phyloP scores from a whole-genome alignment of 2,797 vertebrate species.

The Steatocranus sp. region DNA sequence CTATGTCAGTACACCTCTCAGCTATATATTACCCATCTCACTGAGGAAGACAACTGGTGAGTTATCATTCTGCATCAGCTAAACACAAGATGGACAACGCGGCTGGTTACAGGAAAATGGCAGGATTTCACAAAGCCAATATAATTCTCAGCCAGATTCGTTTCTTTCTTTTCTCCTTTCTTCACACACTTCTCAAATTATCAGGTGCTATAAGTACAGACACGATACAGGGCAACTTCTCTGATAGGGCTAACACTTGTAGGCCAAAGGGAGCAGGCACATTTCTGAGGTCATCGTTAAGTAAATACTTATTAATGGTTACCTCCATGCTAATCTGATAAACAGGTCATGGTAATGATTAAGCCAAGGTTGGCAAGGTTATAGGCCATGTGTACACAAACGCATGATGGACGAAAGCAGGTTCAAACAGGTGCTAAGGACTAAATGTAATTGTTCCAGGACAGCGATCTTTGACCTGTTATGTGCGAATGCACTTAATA shows the following conservation, averaged over 20 bases:
- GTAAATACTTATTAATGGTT: slow-evolving; percentile 99
- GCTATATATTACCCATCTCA: slow-evolving; percentile 88
- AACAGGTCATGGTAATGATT: slow-evolving; percentile 98
- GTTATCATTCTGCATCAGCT: slow-evolving; percentile 84
- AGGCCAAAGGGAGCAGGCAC: slow-evolving; percentile 80
- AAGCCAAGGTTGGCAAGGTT: slow-evolving; percentile 80
- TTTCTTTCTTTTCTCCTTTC: not conserved
- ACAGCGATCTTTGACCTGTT: slow-evolving; percentile 73
- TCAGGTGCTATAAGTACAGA: not conserved
- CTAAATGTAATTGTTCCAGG: slow-evolving; percentile 73
- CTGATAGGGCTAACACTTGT: slow-evolving; percentile 81
- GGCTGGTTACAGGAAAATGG: slow-evolving; percentile 49
- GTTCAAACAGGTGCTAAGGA: slow-evolving; percentile 64
- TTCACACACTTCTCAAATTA: not conserved
- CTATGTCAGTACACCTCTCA: slow-evolving; percentile 85
- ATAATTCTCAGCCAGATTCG: slow-evolving; percentile 44
- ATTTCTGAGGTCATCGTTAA: slow-evolving; percentile 94
- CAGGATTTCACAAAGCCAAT: slow-evolving; percentile 53
- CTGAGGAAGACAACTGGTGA: slow-evolving; percentile 84
- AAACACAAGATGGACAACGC: slow-evolving; percentile 49
- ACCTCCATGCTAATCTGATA: slow-evolving; percentile 93
- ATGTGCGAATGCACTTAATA: slow-evolving; percentile 63
- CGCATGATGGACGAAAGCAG: slow-evolving; percentile 64
- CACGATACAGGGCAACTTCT: slow-evolving; percentile 35
- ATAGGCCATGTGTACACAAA: slow-evolving; percentile 76